Conservation (phyloP, 1,140 invertebrate genomes). For the Brachionus paranguensis region DNA sequence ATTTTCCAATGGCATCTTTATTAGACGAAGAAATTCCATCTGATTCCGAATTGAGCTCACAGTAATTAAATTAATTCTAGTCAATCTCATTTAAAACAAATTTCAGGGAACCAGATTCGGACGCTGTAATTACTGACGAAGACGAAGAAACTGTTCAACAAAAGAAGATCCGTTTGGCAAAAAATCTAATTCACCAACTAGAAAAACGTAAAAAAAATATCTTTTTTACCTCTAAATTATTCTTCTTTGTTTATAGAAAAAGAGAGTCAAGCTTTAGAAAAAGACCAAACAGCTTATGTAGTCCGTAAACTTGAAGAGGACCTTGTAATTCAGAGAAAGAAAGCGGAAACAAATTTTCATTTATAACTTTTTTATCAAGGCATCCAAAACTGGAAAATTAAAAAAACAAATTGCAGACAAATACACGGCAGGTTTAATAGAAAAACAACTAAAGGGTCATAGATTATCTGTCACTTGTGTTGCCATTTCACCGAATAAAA, state of each 20-base stretch:
- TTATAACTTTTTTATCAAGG: slow-evolving; percentile 46
- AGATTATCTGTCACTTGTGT: slow-evolving; percentile 73
- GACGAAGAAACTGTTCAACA: slow-evolving; percentile 73
- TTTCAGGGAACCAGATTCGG: not conserved
- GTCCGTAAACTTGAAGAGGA: slow-evolving; percentile 68
- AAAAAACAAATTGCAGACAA: slow-evolving; percentile 35
- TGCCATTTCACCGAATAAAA: slow-evolving; percentile 68
- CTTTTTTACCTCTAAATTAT: not conserved
- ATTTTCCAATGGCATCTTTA: not conserved
- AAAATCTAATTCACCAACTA: slow-evolving; percentile 78
- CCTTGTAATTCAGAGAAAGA: slow-evolving; percentile 60
- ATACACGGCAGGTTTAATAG: slow-evolving; percentile 43
- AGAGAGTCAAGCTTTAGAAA: slow-evolving; percentile 63
- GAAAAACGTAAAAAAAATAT: slow-evolving; percentile 44
- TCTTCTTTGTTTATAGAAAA: slow-evolving; percentile 58
- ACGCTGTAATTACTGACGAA: not conserved
- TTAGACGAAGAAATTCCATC: slow-evolving; percentile 36
- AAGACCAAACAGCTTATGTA: slow-evolving; percentile 56
- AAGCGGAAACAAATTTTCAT: not conserved
- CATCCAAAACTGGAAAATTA: slow-evolving; percentile 71
- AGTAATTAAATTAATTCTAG: not conserved
- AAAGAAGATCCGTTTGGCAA: slow-evolving; percentile 77
- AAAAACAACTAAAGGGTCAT: slow-evolving; percentile 58
- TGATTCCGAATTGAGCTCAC: slow-evolving; percentile 4
- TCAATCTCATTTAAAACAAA: not conserved